phyloP scores from a whole-genome alignment of 2,888 invertebrate species.

The Liopterus haemorrhoidalis region DNA sequence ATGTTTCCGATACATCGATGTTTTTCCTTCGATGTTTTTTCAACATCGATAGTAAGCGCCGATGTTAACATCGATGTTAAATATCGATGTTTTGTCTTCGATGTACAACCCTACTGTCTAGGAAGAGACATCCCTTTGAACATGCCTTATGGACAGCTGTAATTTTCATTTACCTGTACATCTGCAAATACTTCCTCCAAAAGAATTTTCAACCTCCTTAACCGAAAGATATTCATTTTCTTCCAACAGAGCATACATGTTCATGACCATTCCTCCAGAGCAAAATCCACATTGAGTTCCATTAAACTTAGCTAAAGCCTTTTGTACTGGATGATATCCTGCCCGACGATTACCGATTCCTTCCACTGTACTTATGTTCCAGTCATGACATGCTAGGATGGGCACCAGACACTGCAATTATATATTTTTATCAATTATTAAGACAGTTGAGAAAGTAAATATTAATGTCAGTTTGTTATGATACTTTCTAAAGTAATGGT shows the following conservation, averaged over 20 bases:
- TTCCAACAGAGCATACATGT: constrained; percentile 56
- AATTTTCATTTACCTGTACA: constrained; percentile 56
- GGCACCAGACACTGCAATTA: constrained; percentile 49
- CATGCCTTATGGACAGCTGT: too few species aligned
- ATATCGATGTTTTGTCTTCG: too few species aligned
- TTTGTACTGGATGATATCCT: constrained; percentile 60
- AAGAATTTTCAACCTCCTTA: constrained; percentile 61
- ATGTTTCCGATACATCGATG: too few species aligned
- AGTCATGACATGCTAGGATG: constrained; percentile 51
- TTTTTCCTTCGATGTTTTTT: too few species aligned
- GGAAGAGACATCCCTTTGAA: too few species aligned
- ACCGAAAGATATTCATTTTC: constrained; percentile 47
- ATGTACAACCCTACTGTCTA: too few species aligned
- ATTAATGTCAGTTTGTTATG: not conserved
- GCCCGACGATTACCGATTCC: constrained; percentile 56
- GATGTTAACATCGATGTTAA: too few species aligned
- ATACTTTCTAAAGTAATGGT: not conserved
- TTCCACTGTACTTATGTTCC: constrained; percentile 65
- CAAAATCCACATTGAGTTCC: constrained; percentile 68
- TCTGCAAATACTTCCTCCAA: constrained; percentile 66
- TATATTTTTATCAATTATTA: not conserved
- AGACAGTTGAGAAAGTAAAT: not conserved
- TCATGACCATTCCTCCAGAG: constrained; percentile 72
- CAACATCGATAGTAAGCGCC: too few species aligned
- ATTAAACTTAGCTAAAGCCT: constrained; percentile 52